Base-by-base conservation (phyloP, 1,140 invertebrate species). In the Euglossa dilemma region DNA sequence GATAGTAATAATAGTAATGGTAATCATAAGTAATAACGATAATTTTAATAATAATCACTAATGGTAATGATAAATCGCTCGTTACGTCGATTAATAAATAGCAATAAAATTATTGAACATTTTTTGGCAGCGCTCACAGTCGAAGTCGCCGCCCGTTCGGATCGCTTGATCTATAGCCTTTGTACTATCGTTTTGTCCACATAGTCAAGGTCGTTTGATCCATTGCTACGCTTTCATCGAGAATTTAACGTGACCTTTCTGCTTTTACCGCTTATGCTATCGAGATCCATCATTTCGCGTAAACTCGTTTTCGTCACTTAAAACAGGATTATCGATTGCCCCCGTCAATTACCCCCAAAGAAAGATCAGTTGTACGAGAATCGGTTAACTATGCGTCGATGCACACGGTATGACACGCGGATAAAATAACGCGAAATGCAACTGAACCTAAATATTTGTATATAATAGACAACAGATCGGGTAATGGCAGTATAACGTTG, bases 1-100 rank as follows among this genome's bases (percentile, higher is more conserved):
- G 20, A 57, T 45, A 23, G 90, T 76, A 72, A 74, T 80, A 63
- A 75, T 75, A 67, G 73, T 81, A 69, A 75, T 78, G 9, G 0
- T 63, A 63, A 61, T 61, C 4, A 59, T 2, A 2, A 36, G 36
- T 59, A 25, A 14, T 28, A 82, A 85, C 63, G 72, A 72, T 45
- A 45, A 77, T 61, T 23, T 4, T 45, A 89, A 91, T 64, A 25
- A 14, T 61, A 71, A 80, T 85, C 69, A 83, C 59, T 67, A 76
- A n/a, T 36, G 36, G 36, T 36, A 36, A 36, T 36, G 4, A 36
- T 36, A 36, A 23, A 54, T 77, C 70, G 70, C 18, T 80, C 70
- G 70, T 54, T 56, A 70, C n/a, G 71, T 83, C 67, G 56, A 90
- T 92, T 80, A 89, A 90, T 90, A 89, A 89, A 90, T 89, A 90